These are phyloP conservation scores for Eupithecia pulchellata DNA, from an alignment of 2,888 invertebrate species.

Conservation along the genomic window DNA sequence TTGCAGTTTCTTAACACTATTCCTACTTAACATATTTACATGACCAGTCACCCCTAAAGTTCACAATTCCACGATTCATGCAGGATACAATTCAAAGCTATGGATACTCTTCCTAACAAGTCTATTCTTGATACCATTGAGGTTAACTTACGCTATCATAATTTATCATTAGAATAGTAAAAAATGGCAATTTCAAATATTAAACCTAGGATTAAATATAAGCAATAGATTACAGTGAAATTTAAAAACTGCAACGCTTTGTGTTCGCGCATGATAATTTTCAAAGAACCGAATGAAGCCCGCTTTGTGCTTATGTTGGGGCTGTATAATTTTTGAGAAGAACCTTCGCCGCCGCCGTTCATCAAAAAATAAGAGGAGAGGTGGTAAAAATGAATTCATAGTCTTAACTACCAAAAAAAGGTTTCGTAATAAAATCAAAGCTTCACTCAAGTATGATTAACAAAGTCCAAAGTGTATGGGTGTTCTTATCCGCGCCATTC, in stretches of 20 bases:
- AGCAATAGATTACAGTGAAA: constrained; percentile 14
- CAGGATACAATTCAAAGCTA: constrained; percentile 15
- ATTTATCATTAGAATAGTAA: constrained; percentile 5
- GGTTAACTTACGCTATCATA: constrained; percentile 19
- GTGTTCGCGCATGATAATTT: background rate
- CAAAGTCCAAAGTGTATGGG: background rate
- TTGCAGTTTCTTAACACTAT: constrained; percentile 62
- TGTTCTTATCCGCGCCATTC: constrained; percentile 83
- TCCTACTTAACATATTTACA: constrained; percentile 76
- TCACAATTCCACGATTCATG: constrained; percentile 25
- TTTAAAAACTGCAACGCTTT: background rate
- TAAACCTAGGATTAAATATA: constrained; percentile 25
- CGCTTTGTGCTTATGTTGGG: background rate
- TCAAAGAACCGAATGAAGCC: background rate
- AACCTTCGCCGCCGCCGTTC: background rate
- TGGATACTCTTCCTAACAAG: constrained; percentile 23
- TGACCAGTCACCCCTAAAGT: constrained; percentile 51
- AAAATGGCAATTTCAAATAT: constrained; percentile 21
- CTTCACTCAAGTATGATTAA: no score
- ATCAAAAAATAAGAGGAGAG: background rate
- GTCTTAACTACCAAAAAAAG: background rate
- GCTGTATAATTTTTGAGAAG: background rate
- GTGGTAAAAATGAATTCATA: background rate
- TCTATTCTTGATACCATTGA: constrained; percentile 24
- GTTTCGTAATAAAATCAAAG: background rate